phyloP scores from a whole-genome alignment of 2,113 vertebrate species.

The Siniperca chuatsi region DNA sequence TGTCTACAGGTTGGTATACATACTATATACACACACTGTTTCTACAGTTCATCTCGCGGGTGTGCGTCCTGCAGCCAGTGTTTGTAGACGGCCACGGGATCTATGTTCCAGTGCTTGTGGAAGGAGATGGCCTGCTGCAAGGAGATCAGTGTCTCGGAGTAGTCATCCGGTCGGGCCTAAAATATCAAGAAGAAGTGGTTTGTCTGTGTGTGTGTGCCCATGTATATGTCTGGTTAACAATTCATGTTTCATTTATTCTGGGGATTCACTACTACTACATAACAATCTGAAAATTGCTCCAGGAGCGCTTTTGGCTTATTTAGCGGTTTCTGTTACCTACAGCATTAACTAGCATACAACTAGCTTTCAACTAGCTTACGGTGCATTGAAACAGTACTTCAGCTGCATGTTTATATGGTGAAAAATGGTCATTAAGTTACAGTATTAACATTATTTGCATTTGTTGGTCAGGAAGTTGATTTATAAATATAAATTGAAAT shows the following conservation, averaged over 20 bases:
- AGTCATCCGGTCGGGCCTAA: constrained; percentile 92
- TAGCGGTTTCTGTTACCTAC: not conserved
- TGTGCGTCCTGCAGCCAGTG: constrained; percentile 85
- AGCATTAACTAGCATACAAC: too few relatives aligned
- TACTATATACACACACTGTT: not conserved
- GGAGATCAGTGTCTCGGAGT: constrained; percentile 85
- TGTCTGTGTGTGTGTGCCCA: not conserved
- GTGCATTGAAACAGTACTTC: too few relatives aligned
- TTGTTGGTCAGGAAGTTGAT: too few relatives aligned
- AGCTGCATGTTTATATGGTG: too few relatives aligned
- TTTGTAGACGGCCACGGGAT: constrained; percentile 89
- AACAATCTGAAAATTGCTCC: not conserved
- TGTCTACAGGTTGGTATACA: not conserved
- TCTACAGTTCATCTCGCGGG: constrained; percentile 68
- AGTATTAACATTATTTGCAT: too few relatives aligned
- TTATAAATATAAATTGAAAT: too few relatives aligned
- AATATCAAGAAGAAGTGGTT: constrained; percentile 42
- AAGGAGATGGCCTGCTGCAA: constrained; percentile 91
- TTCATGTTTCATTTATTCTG: constrained; percentile 7
- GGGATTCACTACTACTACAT: not conserved
- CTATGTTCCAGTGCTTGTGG: constrained; percentile 95
- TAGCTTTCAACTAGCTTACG: too few relatives aligned
- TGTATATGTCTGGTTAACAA: not conserved
- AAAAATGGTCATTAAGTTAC: too few relatives aligned
- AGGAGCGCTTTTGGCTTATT: not conserved